These are phyloP conservation scores for Mythimna pallens DNA, from an alignment of 2,888 invertebrate genomes.

Conservation along the genomic window DNA sequence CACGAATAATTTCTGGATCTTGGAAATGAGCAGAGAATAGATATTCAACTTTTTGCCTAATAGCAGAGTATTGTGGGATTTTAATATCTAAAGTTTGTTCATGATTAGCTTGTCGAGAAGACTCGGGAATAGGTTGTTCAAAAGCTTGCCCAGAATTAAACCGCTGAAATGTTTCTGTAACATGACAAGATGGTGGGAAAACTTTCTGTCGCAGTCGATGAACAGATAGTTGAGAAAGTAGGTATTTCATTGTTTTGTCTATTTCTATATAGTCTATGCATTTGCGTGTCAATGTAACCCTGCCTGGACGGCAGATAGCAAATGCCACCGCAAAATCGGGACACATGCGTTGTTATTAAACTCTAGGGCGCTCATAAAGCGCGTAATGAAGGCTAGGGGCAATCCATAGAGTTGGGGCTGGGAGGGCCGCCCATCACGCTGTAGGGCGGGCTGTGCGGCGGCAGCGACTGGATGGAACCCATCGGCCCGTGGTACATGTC, in stretches of 20 bases:
- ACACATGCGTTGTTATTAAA: constrained; percentile 61
- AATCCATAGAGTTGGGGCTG: constrained; percentile 94
- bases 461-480: constrained; percentile 92
- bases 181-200: neutral
- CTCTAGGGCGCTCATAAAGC: constrained; percentile 82
- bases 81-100: neutral
- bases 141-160: neutral
- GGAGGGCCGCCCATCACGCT: constrained; percentile 92
- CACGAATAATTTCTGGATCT: neutral
- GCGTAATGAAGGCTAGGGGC: constrained; percentile 91
- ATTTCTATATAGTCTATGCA: neutral
- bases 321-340: constrained; percentile 36
- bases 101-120: neutral
- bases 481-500: constrained; percentile 92
- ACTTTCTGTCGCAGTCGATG: neutral
- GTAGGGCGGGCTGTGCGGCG: constrained; percentile 93
- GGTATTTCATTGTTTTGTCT: neutral
- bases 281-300: neutral
- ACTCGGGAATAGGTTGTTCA: neutral
- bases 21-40: no score
- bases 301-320: constrained; percentile 17
- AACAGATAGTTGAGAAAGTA: neutral
- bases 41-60: neutral
- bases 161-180: neutral
- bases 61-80: neutral